phyloP scores from a whole-genome alignment of 2,113 vertebrate species.

The Alaudala cheleensis region DNA sequence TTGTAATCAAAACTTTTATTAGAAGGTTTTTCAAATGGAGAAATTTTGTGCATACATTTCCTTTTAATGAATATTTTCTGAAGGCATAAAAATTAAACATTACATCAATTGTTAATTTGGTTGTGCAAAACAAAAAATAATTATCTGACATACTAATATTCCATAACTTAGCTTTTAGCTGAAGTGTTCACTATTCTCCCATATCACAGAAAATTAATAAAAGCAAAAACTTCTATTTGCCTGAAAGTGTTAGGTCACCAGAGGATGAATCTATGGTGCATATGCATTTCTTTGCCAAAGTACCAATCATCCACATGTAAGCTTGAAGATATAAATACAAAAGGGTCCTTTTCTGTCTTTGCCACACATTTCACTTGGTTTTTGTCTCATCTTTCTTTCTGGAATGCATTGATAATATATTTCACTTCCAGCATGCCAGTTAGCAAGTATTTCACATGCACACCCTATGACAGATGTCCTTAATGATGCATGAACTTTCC shows the following conservation, averaged over 20 bases:
- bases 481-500: constrained; percentile 39
- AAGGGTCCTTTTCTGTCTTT: background rate
- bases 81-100: background rate
- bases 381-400: background rate
- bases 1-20: background rate
- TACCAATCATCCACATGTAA: background rate
- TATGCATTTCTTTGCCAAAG: background rate
- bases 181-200: background rate
- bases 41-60: background rate
- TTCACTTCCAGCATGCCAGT: background rate
- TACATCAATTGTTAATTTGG: background rate
- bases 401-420: background rate
- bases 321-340: background rate
- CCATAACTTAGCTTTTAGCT: background rate
- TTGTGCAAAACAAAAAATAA: background rate
- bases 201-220: background rate
- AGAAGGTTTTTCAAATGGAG: background rate
- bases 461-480: background rate
- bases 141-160: background rate
- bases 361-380: background rate
- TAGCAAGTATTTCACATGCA: background rate
- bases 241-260: background rate
- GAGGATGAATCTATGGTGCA: background rate
- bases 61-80: background rate
- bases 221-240: background rate